Base-by-base conservation (phyloP, 2,113 vertebrate genomes). In the Lasiurus borealis region DNA sequence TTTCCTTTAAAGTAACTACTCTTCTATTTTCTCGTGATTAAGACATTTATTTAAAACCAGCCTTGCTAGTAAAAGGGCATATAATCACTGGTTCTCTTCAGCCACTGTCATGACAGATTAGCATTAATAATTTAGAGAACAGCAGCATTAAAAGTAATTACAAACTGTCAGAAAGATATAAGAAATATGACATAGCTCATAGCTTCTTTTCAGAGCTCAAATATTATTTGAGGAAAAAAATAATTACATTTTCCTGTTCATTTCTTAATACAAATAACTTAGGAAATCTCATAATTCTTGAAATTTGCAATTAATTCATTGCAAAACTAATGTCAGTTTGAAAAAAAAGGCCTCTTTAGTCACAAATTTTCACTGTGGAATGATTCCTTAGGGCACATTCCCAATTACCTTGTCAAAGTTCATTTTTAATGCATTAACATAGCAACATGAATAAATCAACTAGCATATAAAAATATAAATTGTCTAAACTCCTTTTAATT, bases 31-130 rank as follows among this genome's bases (percentile, higher is more conserved):
- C 77, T 90, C 95, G 73, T 83, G 80, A 95, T 98, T 96, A 97
- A 97, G 96, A 97, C 95, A 97, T 98, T 97, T 97, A 97, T 96
- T 98, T 97, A 96, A 96, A 95, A 85, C 73, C 86, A 97, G 84
- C 36, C 75, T 91, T 68, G 73, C 92, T 97, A 59, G 84, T 76
- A 81, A 96, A 96, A 96, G 93, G 95, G 96, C 95, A 75, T 66
- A 1, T 76, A 97, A 89, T 82, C 88, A 94, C 85, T 96, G 69
- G 81, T 96, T 96, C 94, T 97, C 97, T 93, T 93, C 96, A 96
- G 82, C 40, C 68, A 72, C 76, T 95, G 27, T 91, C 90, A 93
- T 84, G 88, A 97, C 77, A 97, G 93, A 96, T 94, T 78, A 98
- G 86, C 89, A 94, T 88, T 96, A 97, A 88, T 85, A 95, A 96